These are phyloP conservation scores for Accipiter cooperii DNA, from an alignment of 2,113 vertebrate genomes.

Conservation along the genomic window DNA sequence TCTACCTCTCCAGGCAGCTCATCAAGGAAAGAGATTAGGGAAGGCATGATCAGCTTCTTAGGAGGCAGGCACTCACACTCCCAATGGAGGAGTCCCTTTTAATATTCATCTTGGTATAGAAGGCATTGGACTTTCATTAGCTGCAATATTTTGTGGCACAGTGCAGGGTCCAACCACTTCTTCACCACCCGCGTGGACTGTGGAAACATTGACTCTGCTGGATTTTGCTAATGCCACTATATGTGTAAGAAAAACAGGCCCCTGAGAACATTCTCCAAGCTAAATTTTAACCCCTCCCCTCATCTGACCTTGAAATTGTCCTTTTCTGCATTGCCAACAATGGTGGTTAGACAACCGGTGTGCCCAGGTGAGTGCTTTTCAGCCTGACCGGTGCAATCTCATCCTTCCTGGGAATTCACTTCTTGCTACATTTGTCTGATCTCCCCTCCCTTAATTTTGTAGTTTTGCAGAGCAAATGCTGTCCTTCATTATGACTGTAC, in stretches of 20 bases:
- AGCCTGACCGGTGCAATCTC: not conserved
- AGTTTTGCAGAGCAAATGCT: not conserved
- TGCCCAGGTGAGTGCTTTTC: not conserved
- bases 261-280: not conserved
- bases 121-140: not conserved
- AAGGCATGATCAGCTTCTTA: not conserved
- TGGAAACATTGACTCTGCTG: not conserved
- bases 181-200: not conserved
- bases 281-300: not conserved
- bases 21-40: not conserved
- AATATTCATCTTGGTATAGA: not conserved
- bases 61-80: not conserved
- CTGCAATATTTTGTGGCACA: not conserved
- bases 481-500: not conserved
- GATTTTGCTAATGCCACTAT: not conserved
- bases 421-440: not conserved
- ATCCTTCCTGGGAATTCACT: not conserved
- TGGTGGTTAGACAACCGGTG: not conserved
- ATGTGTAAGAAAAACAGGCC: not conserved
- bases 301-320: not conserved
- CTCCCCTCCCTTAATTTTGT: not conserved
- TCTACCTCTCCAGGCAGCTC: not conserved
- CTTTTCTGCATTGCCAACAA: not conserved
- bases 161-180: not conserved
- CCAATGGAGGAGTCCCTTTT: not conserved